These are phyloP conservation scores for Gerosis bhagava DNA, from an alignment of 2,888 invertebrate species.

Conservation along the genomic window DNA sequence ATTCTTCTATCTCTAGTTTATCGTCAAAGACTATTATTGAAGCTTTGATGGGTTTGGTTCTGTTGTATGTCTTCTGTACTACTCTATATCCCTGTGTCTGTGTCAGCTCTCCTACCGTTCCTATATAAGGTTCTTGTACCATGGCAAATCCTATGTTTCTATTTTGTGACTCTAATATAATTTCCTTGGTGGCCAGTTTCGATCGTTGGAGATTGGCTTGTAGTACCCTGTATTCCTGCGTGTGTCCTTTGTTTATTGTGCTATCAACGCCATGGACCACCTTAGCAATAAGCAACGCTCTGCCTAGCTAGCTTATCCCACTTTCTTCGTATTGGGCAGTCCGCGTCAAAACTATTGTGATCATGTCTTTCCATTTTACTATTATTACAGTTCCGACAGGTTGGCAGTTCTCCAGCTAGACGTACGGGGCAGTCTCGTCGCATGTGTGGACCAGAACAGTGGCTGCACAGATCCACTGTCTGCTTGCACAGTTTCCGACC, in stretches of 20 bases:
- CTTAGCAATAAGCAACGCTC: background rate
- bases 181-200: conserved; percentile 27
- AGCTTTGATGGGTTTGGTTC: too few species aligned
- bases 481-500: background rate
- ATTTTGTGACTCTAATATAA: background rate
- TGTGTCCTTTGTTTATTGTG: too few species aligned
- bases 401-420: too few species aligned
- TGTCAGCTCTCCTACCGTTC: conserved; percentile 5
- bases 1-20: conserved; percentile 7
- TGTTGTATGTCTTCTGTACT: conserved; percentile 25
- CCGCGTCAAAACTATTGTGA: too few species aligned
- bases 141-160: conserved; percentile 1
- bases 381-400: too few species aligned
- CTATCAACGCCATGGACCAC: background rate
- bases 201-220: background rate
- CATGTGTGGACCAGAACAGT: background rate
- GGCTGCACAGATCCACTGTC: background rate
- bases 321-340: too few species aligned
- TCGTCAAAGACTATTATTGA: conserved; percentile 20
- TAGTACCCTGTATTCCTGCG: too few species aligned
- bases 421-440: too few species aligned
- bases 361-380: too few species aligned
- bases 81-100: conserved; percentile 1
- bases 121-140: conserved; percentile 24
- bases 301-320: background rate